Evolutionary conservation across 2,797 vertebrate genomes (phyloP), one percentile per base, ranked within the genome.

Genomic region (Gallinago stenura): DNA sequence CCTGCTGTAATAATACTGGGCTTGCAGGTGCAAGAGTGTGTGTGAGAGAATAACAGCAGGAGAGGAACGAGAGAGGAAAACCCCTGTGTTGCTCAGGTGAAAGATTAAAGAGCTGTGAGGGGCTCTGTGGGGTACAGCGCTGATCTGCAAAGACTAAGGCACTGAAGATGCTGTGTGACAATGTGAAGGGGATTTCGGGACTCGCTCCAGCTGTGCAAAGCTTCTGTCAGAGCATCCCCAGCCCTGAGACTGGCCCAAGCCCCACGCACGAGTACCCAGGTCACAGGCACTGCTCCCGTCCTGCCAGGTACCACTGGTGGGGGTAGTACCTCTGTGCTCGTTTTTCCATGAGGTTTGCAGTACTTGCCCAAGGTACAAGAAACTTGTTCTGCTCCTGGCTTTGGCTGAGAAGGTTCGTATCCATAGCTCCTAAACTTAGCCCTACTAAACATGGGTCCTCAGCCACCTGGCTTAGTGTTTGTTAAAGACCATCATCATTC

Each of bases 281-380:
- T 26, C 1, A 0, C 33, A 9, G 48, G 43, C 13, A 3, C 17
- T 72, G 15, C 48, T 81, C 14, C 31, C 0, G 0, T 73, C 21
- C 45, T 82, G 65, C 30, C 30, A 51, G 26, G 0, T 54, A 2
- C 5, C 41, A 1, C 12, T 39, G 43, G 6, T 50, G 22, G 4
- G 43, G 9, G 10, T 19, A 15, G 48, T 15, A 30, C 75, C 72
- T 75, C 57, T 14, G 3, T 14, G 48, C 53, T 37, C 48, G 1
- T 50, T 81, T 87, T 77, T 81, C 64, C 35, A 6, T 8, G 3
- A 35, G 16, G 12, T 75, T 82, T 76, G 56, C 39, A 16, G 31
- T 35, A 25, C 16, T 85, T 84, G 9, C 28, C 22, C 41, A 43
- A 54, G 19, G 30, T 39, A 26, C 7, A 45, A 50, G 45, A 56